Conservation (phyloP, 2,888 invertebrate species). For the Ormyrus labotus region DNA sequence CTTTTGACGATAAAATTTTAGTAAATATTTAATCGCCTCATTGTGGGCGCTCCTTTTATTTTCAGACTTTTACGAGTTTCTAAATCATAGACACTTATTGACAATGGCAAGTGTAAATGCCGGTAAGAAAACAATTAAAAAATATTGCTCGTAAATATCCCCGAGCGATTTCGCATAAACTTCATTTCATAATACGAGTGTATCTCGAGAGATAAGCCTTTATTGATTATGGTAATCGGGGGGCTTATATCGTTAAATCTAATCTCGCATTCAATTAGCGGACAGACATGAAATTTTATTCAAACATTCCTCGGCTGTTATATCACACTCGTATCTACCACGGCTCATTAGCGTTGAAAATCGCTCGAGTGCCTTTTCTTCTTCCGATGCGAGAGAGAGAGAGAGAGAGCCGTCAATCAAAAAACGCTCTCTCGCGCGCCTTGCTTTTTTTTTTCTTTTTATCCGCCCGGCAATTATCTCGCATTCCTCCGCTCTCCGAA, state of each 20-base stretch:
- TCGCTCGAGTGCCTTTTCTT: neutral
- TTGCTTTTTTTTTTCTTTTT: too few species aligned
- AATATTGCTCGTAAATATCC: constrained; percentile 8
- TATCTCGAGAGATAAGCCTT: constrained; percentile 3
- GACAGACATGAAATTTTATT: constrained; percentile 1
- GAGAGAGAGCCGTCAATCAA: constrained; percentile 18
- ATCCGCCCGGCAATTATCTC: constrained; percentile 23
- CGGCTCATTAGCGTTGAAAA: constrained; percentile 5
- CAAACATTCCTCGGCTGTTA: constrained; percentile 4
- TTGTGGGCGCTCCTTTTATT: too few species aligned
- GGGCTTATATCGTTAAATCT: constrained; percentile 21
- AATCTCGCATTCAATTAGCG: constrained; percentile 35
- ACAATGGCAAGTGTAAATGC: too few species aligned
- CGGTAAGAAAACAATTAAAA: neutral
- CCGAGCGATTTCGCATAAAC: neutral
- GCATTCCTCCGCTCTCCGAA: neutral
- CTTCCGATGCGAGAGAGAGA: neutral
- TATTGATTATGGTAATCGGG: constrained; percentile 13
- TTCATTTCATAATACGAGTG: constrained; percentile 16
- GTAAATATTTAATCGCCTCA: too few species aligned
- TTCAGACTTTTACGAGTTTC: too few species aligned
- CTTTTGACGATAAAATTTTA: too few species aligned
- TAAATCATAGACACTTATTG: too few species aligned
- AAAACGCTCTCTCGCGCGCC: neutral
- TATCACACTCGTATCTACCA: constrained; percentile 1